Conservation (phyloP, 2,888 invertebrate genomes). For the Agrotis clavis region DNA sequence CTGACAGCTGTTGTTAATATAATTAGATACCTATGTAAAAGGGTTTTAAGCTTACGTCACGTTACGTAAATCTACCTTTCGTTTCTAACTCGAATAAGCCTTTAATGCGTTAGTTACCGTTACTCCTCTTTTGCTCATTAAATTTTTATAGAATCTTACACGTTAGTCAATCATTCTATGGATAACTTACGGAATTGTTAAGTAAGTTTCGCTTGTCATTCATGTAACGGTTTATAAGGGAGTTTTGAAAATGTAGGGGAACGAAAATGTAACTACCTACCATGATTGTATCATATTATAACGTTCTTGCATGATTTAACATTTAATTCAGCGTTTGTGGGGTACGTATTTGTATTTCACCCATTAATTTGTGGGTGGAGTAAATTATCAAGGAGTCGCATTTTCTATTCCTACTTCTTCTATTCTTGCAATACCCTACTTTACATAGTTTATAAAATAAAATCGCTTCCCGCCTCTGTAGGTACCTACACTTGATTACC, state of each 20-base stretch:
- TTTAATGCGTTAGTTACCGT: background rate
- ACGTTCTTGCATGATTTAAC: background rate
- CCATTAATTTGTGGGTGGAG: background rate
- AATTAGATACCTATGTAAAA: background rate
- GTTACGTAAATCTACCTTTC: conserved; percentile 5
- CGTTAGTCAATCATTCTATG: background rate
- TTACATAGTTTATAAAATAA: background rate
- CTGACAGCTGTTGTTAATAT: too few species aligned
- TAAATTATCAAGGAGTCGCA: background rate
- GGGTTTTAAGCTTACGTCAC: background rate
- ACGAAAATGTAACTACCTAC: background rate
- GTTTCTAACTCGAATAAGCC: background rate
- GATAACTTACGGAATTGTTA: background rate
- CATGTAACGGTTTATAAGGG: conserved; percentile 18
- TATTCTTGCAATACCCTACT: too few species aligned
- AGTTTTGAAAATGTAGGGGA: conserved; percentile 19
- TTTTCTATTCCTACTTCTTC: too few species aligned
- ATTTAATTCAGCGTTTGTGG: background rate
- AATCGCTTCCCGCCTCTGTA: too few species aligned
- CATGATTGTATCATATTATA: background rate
- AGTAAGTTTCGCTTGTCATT: background rate
- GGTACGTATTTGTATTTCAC: too few species aligned
- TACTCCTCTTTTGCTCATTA: conserved; percentile 9
- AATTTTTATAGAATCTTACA: conserved; percentile 11
- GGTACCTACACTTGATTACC: too few species aligned